Evolutionary conservation across 2,113 vertebrate species (phyloP).

Genomic region (Urocynchramus pylzowi): DNA sequence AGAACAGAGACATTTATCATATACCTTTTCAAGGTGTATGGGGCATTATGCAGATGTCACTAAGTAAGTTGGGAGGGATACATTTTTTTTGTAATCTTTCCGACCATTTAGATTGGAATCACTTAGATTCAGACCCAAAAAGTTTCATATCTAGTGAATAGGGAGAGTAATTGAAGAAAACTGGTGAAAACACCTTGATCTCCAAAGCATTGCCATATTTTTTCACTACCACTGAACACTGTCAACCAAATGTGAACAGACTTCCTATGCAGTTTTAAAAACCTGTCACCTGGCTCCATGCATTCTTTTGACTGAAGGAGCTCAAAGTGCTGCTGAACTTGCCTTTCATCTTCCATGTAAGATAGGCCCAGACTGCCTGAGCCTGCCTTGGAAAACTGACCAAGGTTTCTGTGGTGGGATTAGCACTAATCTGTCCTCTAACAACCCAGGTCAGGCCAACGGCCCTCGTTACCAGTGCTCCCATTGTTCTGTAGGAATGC

Average conservation of each 20-base stretch:
- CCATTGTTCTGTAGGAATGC: slow-evolving; percentile 66
- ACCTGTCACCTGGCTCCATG: neutral
- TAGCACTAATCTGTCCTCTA: slow-evolving; percentile 70
- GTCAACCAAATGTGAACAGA: neutral
- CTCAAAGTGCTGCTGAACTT: neutral
- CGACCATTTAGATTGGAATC: neutral
- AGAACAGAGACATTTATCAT: neutral
- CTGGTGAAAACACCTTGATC: neutral
- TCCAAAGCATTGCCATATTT: neutral
- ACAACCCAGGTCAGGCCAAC: slow-evolving; percentile 42
- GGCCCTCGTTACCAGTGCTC: slow-evolving; percentile 51
- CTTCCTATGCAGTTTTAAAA: neutral
- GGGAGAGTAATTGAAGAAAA: neutral
- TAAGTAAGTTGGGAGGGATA: neutral
- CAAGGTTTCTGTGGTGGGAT: slow-evolving; percentile 69
- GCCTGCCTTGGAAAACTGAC: slow-evolving; percentile 50
- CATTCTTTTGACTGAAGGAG: neutral
- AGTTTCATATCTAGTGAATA: neutral
- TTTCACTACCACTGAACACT: neutral
- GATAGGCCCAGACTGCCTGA: neutral
- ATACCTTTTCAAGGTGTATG: neutral
- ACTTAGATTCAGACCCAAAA: neutral
- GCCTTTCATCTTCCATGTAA: slow-evolving; percentile 54
- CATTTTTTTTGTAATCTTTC: neutral
- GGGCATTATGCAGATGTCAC: neutral